These are phyloP conservation scores for Pipa parva DNA, from an alignment of 2,113 vertebrate genomes.

Conservation along the genomic window DNA sequence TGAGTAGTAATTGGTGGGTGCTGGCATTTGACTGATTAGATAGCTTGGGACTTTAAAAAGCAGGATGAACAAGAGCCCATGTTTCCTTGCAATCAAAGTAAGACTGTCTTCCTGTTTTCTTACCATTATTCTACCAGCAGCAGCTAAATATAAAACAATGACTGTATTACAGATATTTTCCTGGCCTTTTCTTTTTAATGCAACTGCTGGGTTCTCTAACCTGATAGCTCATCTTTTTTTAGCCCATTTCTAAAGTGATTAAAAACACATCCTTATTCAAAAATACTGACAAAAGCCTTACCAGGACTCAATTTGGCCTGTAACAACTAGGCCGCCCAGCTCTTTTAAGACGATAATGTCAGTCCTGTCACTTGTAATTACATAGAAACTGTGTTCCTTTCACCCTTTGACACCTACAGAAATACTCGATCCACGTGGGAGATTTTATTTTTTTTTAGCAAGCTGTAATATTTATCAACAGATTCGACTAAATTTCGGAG, in stretches of 20 bases:
- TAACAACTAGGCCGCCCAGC: constrained; percentile 58
- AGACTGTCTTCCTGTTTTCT: constrained; percentile 56
- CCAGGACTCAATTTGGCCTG: constrained; percentile 65
- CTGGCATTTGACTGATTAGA: no score
- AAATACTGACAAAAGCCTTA: constrained; percentile 59
- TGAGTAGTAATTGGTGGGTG: no score
- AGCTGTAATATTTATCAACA: constrained; percentile 7
- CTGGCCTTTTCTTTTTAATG: constrained; percentile 52
- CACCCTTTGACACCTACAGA: constrained; percentile 40
- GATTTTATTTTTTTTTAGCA: constrained; percentile 16
- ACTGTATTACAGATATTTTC: constrained; percentile 70
- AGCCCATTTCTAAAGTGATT: constrained; percentile 40
- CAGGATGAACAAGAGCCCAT: constrained; percentile 59
- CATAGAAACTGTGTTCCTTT: constrained; percentile 54
- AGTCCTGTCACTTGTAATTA: constrained; percentile 69
- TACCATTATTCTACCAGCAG: constrained; percentile 56
- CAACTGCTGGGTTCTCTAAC: constrained; percentile 25
- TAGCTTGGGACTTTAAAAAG: constrained; percentile 44
- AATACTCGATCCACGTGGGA: constrained; percentile 24
- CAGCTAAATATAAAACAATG: constrained; percentile 64
- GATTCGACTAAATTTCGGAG: constrained; percentile 7
- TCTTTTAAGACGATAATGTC: constrained; percentile 66
- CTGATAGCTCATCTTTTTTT: constrained; percentile 36
- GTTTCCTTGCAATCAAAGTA: constrained; percentile 63
- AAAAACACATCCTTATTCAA: constrained; percentile 42